phyloP scores from a whole-genome alignment of 30 jellyfish, hydroid and myxozoan genomes.

The Aurelia aurita complex sp. Pacific region DNA sequence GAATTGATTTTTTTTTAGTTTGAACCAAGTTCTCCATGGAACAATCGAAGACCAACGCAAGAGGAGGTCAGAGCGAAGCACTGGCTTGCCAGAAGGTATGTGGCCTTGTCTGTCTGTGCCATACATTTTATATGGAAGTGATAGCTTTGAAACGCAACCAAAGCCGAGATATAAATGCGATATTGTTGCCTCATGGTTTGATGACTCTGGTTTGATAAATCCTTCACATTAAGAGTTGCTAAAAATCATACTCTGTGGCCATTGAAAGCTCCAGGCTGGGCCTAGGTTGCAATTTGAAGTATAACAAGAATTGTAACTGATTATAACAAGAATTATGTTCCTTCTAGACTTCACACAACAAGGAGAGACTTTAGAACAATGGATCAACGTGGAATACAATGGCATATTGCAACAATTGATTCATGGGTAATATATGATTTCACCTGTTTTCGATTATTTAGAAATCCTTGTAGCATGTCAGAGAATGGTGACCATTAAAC shows the following conservation, averaged over 20 bases:
- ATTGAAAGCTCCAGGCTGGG: too few relatives aligned
- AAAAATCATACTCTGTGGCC: too few relatives aligned
- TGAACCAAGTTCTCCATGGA: constrained; percentile 29
- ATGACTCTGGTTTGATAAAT: too few relatives aligned
- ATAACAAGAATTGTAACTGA: neutral
- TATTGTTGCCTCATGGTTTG: too few relatives aligned
- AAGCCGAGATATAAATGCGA: too few relatives aligned
- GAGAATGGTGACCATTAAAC: too few relatives aligned
- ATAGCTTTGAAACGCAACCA: too few relatives aligned
- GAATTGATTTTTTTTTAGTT: neutral
- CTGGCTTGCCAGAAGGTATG: constrained; percentile 39
- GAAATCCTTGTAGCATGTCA: too few relatives aligned
- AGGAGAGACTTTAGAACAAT: constrained; percentile 2
- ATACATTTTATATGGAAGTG: too few relatives aligned
- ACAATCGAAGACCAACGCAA: constrained; percentile 14
- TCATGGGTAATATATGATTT: constrained; percentile 32
- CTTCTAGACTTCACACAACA: constrained; percentile 16
- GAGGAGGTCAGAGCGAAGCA: constrained; percentile 23
- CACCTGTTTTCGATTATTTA: neutral
- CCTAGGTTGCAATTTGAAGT: too few relatives aligned
- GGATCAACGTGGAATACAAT: constrained; percentile 2
- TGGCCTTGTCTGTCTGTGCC: too few relatives aligned
- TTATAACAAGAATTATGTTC: neutral
- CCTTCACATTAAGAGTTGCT: too few relatives aligned
- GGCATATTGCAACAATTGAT: constrained; percentile 50